These are phyloP conservation scores for Dryocosmus kuriphilus DNA, from an alignment of 2,888 invertebrate species.

Conservation along the genomic window DNA sequence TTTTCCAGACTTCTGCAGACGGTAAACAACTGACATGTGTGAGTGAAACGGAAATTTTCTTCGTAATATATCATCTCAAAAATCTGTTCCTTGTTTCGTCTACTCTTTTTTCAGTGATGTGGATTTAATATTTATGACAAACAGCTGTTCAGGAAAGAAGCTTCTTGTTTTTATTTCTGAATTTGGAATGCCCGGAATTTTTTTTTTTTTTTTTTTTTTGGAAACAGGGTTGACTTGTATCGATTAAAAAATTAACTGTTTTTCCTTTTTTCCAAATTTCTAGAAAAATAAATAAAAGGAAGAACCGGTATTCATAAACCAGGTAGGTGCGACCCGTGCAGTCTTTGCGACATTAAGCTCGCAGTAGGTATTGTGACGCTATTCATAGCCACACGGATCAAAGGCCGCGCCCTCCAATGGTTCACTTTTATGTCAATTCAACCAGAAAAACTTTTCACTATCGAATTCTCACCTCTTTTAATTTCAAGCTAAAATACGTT, in stretches of 20 bases:
- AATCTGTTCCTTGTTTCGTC: not conserved
- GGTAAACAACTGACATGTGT: not conserved
- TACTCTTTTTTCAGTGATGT: not conserved
- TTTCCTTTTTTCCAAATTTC: not conserved
- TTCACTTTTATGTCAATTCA: conserved; percentile 55
- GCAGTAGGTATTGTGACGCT: conserved; percentile 56
- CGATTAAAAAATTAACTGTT: not conserved
- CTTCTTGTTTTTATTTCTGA: not conserved
- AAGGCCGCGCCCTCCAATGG: conserved; percentile 63
- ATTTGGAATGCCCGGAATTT: not conserved
- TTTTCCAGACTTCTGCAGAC: too few relatives aligned
- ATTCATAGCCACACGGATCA: conserved; percentile 63
- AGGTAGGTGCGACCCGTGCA: conserved; percentile 38
- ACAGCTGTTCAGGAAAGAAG: not conserved
- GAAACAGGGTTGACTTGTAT: not conserved
- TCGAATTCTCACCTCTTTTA: not conserved
- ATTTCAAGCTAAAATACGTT: not conserved
- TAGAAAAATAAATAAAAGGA: conserved; percentile 15
- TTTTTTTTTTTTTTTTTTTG: not conserved
- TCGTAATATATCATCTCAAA: not conserved
- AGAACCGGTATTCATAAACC: conserved; percentile 31
- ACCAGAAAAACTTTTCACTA: conserved; percentile 23
- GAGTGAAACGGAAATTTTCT: too few relatives aligned
- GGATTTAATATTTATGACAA: not conserved
- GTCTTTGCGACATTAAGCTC: conserved; percentile 50